phyloP scores from a whole-genome alignment of 2,113 vertebrate genomes.

The Melanerpes formicivorus region DNA sequence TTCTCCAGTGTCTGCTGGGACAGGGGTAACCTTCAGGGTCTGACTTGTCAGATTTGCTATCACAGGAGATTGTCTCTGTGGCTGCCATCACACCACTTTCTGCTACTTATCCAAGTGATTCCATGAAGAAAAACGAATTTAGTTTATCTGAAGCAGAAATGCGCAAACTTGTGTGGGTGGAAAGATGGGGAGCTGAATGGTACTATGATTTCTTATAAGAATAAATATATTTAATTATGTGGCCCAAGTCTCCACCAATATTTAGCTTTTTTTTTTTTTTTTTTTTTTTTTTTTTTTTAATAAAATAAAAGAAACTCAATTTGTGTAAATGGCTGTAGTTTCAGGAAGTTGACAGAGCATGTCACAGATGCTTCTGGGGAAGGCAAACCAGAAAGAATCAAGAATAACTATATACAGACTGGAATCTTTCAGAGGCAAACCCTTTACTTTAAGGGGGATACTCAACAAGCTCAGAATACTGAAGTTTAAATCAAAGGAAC shows the following conservation, averaged over 20 bases:
- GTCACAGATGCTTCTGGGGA: not conserved
- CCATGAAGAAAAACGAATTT: not conserved
- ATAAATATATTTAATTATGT: not conserved
- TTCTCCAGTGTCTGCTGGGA: slow-evolving; percentile 43
- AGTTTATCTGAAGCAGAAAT: slow-evolving; percentile 7
- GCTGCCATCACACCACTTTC: not conserved
- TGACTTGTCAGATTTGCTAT: slow-evolving; percentile 30
- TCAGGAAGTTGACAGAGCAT: not conserved
- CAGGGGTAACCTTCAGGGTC: slow-evolving; percentile 6
- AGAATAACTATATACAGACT: not conserved
- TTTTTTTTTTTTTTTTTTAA: not conserved
- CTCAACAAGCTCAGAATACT: not conserved
- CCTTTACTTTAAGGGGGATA: not conserved
- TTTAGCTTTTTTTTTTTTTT: not conserved
- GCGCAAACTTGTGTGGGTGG: not conserved
- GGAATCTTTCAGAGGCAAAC: not conserved
- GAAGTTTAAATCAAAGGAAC: not conserved
- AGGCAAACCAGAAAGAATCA: not conserved
- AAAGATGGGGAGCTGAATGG: not conserved
- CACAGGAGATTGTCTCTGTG: slow-evolving; percentile 36
- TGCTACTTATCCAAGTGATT: slow-evolving; percentile 7
- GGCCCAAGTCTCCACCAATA: not conserved
- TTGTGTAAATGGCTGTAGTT: not conserved
- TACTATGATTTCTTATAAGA: not conserved
- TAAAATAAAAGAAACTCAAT: not conserved